Conservation (phyloP, 1,140 invertebrate genomes). For the Caenorhabditis inopinata region DNA sequence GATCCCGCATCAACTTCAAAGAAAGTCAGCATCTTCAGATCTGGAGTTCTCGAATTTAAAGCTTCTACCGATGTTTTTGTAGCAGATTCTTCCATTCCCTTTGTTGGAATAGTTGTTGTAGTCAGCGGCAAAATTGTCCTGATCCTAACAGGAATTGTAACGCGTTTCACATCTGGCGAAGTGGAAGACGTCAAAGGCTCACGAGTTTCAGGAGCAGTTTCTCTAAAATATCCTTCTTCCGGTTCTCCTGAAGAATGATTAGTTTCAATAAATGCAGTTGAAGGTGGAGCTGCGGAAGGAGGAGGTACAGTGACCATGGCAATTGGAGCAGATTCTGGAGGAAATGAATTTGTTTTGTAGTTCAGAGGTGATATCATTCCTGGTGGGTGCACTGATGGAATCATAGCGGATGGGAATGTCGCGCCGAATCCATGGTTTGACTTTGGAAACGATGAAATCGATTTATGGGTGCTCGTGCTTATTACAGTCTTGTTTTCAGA, state of each 20-base stretch:
- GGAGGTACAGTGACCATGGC: neutral
- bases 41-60: too few relatives aligned
- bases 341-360: neutral
- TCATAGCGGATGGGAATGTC: neutral
- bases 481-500: too few relatives aligned
- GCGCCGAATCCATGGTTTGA: neutral
- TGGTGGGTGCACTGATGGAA: neutral
- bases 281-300: too few relatives aligned
- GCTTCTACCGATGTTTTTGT: too few relatives aligned
- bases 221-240: too few relatives aligned
- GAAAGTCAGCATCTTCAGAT: too few relatives aligned
- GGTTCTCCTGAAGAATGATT: too few relatives aligned
- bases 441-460: too few relatives aligned
- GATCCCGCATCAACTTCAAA: too few relatives aligned
- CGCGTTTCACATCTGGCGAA: neutral
- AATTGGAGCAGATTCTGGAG: neutral
- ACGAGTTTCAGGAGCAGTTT: too few relatives aligned
- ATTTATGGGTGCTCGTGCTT: too few relatives aligned
- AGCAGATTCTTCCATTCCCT: neutral
- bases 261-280: too few relatives aligned
- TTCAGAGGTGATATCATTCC: neutral
- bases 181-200: neutral
- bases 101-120: neutral
- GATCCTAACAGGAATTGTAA: slow-evolving; percentile 16
- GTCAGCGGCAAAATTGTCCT: neutral